Evolutionary conservation across 2,113 vertebrate genomes (phyloP).

Genomic region (Platysteira castanea): DNA sequence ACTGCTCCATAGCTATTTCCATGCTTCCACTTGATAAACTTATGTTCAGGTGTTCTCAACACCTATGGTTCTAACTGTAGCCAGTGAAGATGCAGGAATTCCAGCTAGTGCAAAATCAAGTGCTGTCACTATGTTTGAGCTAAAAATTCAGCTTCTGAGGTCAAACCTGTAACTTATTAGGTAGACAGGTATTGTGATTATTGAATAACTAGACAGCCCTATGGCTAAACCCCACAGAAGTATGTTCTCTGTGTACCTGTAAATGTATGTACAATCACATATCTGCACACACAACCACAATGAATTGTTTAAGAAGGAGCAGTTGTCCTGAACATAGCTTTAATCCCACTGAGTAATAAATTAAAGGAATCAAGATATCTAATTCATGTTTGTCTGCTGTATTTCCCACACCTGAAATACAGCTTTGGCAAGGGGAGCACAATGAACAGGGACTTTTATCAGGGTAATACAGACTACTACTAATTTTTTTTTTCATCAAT

Average conservation of each 20-base stretch:
- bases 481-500: not conserved
- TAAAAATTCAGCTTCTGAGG: not conserved
- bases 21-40: not conserved
- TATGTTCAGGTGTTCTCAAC: not conserved
- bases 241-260: not conserved
- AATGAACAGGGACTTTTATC: not conserved
- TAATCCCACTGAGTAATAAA: not conserved
- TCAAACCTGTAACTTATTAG: not conserved
- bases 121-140: not conserved
- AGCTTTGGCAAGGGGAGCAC: not conserved
- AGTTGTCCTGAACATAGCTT: not conserved
- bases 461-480: not conserved
- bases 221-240: not conserved
- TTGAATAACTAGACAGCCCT: not conserved
- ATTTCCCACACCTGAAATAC: not conserved
- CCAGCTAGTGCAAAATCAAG: not conserved
- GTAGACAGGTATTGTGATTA: not conserved
- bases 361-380: not conserved
- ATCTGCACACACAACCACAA: not conserved
- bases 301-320: not conserved
- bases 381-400: not conserved
- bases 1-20: not conserved
- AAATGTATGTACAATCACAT: too few species aligned
- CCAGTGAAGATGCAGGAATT: not conserved
- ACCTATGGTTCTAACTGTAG: not conserved